phyloP scores from a whole-genome alignment of 1,140 invertebrate genomes.

The Heliconius hermathena region DNA sequence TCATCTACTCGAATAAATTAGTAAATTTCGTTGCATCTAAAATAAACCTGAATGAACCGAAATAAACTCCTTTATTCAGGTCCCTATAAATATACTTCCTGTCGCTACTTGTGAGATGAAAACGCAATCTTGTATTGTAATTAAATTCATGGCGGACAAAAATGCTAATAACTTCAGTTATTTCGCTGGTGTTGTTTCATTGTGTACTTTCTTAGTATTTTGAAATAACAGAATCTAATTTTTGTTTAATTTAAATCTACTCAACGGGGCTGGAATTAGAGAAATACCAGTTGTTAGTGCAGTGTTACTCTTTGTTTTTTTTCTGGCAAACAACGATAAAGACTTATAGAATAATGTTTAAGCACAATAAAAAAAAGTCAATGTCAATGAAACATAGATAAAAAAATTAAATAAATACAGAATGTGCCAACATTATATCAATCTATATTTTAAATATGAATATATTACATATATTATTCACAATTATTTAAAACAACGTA shows the following conservation, averaged over 20 bases:
- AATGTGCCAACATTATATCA: too few relatives aligned
- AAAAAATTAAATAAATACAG: too few relatives aligned
- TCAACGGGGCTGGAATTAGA: too few relatives aligned
- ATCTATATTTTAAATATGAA: too few relatives aligned
- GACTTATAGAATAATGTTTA: too few relatives aligned
- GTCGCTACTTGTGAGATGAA: not conserved
- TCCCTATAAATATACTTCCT: not conserved
- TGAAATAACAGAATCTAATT: not conserved
- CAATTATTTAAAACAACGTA: too few relatives aligned
- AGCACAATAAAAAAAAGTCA: too few relatives aligned
- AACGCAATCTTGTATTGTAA: not conserved
- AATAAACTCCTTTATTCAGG: not conserved
- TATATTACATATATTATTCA: too few relatives aligned
- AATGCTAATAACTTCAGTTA: conserved; percentile 23
- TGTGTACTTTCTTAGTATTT: not conserved
- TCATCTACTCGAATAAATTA: not conserved
- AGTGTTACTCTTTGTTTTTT: not conserved
- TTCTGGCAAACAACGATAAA: too few relatives aligned
- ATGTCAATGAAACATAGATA: too few relatives aligned
- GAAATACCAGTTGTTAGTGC: too few relatives aligned
- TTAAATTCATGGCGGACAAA: conserved; percentile 28
- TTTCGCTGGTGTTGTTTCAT: not conserved
- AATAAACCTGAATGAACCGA: not conserved
- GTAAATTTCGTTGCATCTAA: not conserved
- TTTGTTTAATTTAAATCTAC: not conserved